These are phyloP conservation scores for Dryocosmus kuriphilus DNA, from an alignment of 2,888 invertebrate species.

Conservation along the genomic window DNA sequence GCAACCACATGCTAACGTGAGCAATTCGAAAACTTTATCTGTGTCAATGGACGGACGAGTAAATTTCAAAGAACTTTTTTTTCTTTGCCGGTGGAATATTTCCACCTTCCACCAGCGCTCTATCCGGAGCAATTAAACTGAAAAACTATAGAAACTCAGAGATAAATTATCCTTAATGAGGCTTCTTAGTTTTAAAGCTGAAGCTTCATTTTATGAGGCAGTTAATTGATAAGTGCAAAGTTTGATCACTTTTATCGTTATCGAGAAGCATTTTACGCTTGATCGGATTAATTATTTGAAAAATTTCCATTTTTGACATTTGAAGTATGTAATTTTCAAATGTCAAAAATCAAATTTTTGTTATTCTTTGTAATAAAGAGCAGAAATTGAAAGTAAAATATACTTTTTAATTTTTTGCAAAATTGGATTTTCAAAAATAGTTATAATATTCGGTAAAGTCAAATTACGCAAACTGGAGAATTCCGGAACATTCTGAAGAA, in stretches of 20 bases:
- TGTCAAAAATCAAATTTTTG: too few species aligned
- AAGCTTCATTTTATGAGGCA: not conserved
- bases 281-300: too few species aligned
- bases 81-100: not conserved
- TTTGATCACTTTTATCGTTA: not conserved
- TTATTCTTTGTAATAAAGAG: too few species aligned
- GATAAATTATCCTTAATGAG: not conserved
- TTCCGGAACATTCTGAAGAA: too few species aligned
- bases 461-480: too few species aligned
- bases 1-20: not conserved
- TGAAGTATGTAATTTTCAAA: too few species aligned
- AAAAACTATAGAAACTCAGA: slow-evolving; percentile 2
- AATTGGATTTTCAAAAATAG: not conserved
- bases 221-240: not conserved
- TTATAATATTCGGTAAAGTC: not conserved
- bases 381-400: not conserved
- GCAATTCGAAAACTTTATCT: slow-evolving; percentile 37
- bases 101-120: slow-evolving; percentile 5
- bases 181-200: not conserved
- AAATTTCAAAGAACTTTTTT: slow-evolving; percentile 14
- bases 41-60: slow-evolving; percentile 5
- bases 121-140: slow-evolving; percentile 18
- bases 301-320: too few species aligned
- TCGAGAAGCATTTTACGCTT: not conserved
- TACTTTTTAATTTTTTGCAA: not conserved